Percentiles rank a stretch among this genome's conserved stretches.
phyloP scores from a whole-genome alignment of 2,888 invertebrate genomes.

The Eilema griseolum region DNA sequence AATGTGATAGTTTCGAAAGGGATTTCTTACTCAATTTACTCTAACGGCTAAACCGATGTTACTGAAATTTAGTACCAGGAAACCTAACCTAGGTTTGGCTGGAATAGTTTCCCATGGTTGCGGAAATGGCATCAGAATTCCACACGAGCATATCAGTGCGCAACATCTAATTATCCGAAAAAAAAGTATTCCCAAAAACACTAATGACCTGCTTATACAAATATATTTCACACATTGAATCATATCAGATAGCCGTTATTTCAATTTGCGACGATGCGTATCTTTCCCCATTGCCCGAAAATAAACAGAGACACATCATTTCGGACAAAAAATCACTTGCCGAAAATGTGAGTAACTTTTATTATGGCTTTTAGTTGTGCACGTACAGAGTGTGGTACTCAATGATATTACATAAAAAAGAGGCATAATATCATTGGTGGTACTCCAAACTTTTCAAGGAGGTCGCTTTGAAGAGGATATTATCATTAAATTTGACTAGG shows the following conservation, averaged over 20 bases:
- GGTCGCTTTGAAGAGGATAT: neutral
- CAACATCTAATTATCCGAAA: no score
- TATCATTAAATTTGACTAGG: neutral
- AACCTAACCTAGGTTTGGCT: no score
- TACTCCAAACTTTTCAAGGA: neutral
- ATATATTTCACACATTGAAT: conserved; percentile 38
- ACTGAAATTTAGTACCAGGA: no score
- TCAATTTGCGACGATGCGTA: conserved; percentile 43
- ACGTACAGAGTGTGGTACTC: conserved; percentile 31
- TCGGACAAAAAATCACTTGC: conserved; percentile 51
- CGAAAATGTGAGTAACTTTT: conserved; percentile 30
- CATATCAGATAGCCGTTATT: conserved; percentile 33
- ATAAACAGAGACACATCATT: conserved; percentile 53
- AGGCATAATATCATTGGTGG: no score
- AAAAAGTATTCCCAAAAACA: conserved; percentile 5
- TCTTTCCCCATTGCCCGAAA: conserved; percentile 45
- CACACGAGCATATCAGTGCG: no score
- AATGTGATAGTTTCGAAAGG: no score
- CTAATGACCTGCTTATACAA: conserved; percentile 9
- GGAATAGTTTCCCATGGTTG: no score
- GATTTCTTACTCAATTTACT: no score
- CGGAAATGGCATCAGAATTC: no score
- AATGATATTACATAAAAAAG: no score
- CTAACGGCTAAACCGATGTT: no score
- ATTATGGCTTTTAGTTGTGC: conserved; percentile 17